Conservation (phyloP, 2,113 vertebrate species). For the Sceloporus undulatus region DNA sequence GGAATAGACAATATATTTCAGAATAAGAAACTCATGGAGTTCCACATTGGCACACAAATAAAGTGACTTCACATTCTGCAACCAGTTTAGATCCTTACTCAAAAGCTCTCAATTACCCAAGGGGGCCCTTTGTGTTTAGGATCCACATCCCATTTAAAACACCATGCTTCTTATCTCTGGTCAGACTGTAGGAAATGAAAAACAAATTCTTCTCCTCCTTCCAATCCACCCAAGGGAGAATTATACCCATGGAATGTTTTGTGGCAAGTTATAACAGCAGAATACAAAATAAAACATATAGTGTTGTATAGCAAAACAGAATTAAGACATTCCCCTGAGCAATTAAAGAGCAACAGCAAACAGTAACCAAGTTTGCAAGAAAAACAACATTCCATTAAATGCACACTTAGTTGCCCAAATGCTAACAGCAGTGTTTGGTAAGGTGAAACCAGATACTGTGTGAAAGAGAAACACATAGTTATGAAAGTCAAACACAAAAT, state of each 20-base stretch:
- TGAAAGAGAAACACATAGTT: neutral
- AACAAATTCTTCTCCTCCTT: neutral
- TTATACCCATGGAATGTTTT: neutral
- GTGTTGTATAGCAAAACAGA: neutral
- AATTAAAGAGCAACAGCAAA: slow-evolving; percentile 2
- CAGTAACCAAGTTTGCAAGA: neutral
- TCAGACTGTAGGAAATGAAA: neutral
- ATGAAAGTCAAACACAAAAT: neutral
- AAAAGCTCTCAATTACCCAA: neutral
- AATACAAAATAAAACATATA: neutral
- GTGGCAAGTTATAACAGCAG: slow-evolving; percentile 2
- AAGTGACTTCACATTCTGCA: neutral
- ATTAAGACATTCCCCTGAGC: neutral
- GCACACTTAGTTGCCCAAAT: neutral
- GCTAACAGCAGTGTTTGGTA: neutral
- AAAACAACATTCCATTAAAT: neutral
- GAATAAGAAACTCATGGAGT: no score
- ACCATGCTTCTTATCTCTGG: neutral
- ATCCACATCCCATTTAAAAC: no score
- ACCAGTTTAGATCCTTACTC: neutral
- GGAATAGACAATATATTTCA: no score
- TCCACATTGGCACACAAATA: no score
- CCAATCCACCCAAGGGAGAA: neutral
- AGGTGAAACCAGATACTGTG: neutral
- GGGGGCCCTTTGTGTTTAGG: neutral